These are phyloP conservation scores for Drosophila planitibia DNA, from an alignment of 2,888 invertebrate genomes.

Conservation along the genomic window DNA sequence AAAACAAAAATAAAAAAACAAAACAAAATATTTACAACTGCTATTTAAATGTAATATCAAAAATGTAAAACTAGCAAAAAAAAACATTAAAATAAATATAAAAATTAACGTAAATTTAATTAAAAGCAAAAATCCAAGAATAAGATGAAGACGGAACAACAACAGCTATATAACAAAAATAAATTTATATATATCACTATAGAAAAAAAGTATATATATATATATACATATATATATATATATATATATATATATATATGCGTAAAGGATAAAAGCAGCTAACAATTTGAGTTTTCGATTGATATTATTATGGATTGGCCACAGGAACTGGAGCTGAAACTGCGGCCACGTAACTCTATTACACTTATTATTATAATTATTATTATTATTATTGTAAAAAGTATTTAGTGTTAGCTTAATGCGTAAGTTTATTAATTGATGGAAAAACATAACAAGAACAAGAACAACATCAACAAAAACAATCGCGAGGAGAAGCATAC, in stretches of 20 bases:
- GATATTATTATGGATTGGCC: slow-evolving; percentile 64
- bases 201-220: slow-evolving; percentile 41
- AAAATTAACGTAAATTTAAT: slow-evolving; percentile 15
- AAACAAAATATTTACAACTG: slow-evolving; percentile 53
- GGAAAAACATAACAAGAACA: slow-evolving; percentile 40
- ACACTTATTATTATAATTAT: slow-evolving; percentile 55
- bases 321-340: slow-evolving; percentile 38
- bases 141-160: slow-evolving; percentile 10
- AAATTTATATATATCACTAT: slow-evolving; percentile 56
- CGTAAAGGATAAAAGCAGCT: slow-evolving; percentile 44
- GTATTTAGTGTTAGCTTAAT: slow-evolving; percentile 83
- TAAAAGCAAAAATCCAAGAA: slow-evolving; percentile 18
- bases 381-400: slow-evolving; percentile 82
- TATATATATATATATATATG: not conserved
- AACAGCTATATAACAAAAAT: slow-evolving; percentile 61
- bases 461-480: slow-evolving; percentile 41
- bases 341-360: slow-evolving; percentile 51
- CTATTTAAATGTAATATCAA: slow-evolving; percentile 74
- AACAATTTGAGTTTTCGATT: slow-evolving; percentile 65
- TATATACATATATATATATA: slow-evolving; percentile 12
- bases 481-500: slow-evolving; percentile 38
- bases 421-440: slow-evolving; percentile 78
- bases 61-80: slow-evolving; percentile 65
- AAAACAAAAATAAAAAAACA: slow-evolving; percentile 34
- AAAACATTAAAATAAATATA: slow-evolving; percentile 11